These are phyloP conservation scores for Sebastes reedi DNA, from an alignment of 2,797 vertebrate species.

Conservation along the genomic window DNA sequence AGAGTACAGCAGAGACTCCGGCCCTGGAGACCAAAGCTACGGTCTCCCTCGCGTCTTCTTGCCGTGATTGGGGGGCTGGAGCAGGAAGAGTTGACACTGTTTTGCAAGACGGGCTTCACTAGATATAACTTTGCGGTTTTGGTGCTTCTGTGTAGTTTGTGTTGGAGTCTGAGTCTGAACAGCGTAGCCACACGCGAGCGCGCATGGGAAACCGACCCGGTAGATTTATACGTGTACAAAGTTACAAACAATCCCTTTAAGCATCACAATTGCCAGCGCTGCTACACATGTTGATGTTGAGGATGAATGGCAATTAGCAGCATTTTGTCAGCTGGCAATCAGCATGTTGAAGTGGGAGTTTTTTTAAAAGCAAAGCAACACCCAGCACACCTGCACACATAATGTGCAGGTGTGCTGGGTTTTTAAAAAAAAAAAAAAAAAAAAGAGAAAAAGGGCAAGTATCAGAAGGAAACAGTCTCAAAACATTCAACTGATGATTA, in stretches of 20 bases:
- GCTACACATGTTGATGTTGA: neutral
- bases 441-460: neutral
- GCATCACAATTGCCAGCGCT: neutral
- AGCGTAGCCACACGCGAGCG: no score
- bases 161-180: no score
- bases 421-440: neutral
- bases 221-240: no score
- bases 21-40: no score
- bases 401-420: neutral
- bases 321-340: constrained; percentile 21
- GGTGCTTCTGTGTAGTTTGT: no score
- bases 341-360: neutral
- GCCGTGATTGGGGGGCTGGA: no score
- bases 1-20: no score
- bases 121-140: no score
- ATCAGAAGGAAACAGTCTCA: neutral
- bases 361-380: constrained; percentile 3
- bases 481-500: neutral
- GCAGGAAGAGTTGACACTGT: no score
- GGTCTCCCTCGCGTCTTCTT: no score
- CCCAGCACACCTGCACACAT: neutral
- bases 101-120: no score
- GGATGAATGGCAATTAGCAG: constrained; percentile 13
- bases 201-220: no score
- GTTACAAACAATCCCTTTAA: neutral